Conservation (phyloP, 2,888 invertebrate genomes). For the Habroteleia sp. region DNA sequence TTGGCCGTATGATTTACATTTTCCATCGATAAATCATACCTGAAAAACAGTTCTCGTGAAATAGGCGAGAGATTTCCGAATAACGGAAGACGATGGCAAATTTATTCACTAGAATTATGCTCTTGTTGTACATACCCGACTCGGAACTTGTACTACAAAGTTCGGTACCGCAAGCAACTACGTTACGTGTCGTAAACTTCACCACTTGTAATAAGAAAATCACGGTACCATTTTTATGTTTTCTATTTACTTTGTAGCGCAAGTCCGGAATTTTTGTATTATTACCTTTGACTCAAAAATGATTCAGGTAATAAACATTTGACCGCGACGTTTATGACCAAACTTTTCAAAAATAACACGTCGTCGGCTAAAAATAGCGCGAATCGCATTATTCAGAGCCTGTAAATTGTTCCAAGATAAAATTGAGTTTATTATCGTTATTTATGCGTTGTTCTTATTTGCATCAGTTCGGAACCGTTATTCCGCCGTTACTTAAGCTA, state of each 20-base stretch:
- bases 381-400: conserved; percentile 30
- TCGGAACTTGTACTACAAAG: conserved; percentile 13
- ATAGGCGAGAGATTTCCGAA: neutral
- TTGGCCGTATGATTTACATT: conserved; percentile 7
- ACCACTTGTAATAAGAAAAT: too few species aligned
- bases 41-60: neutral
- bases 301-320: neutral
- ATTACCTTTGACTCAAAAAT: neutral
- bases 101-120: neutral
- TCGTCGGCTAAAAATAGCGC: conserved; percentile 19
- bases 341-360: conserved; percentile 10
- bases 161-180: conserved; percentile 12
- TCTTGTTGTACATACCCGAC: neutral
- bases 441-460: conserved; percentile 65
- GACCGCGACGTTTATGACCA: neutral
- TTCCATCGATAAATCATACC: conserved; percentile 9
- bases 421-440: conserved; percentile 62
- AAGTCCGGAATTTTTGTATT: too few species aligned
- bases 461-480: conserved; percentile 71
- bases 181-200: conserved; percentile 2
- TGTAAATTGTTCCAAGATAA: conserved; percentile 52
- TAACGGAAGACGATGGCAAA: neutral
- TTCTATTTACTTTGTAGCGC: too few species aligned
- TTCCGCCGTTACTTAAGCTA: conserved; percentile 74
- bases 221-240: too few species aligned